Percentiles rank a stretch among this genome's conserved stretches.
Conservation (phyloP, 2,113 vertebrate species). For the Budorcas taxicolor region DNA sequence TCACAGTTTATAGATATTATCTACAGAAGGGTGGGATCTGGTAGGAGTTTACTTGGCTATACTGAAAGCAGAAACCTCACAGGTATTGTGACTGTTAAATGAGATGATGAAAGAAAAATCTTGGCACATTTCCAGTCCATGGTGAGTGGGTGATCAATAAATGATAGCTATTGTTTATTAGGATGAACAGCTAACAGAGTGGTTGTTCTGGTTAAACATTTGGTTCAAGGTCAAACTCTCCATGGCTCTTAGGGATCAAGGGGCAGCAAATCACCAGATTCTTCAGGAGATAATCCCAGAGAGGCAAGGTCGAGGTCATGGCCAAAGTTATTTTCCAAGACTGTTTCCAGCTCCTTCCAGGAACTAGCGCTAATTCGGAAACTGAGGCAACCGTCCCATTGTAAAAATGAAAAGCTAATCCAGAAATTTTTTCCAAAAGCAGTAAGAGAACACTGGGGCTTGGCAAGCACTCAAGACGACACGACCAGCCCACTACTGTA, state of each 20-base stretch:
- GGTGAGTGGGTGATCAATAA: background rate
- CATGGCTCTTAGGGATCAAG: background rate
- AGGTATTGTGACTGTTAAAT: background rate
- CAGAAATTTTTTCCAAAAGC: background rate
- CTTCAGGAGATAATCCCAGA: background rate
- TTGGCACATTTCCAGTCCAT: background rate
- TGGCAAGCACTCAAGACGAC: background rate
- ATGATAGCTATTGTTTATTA: background rate
- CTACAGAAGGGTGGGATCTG: background rate
- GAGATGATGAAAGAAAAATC: background rate
- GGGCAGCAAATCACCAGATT: background rate
- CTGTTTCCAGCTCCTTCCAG: background rate
- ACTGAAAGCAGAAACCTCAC: background rate
- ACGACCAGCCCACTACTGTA: fast-evolving
- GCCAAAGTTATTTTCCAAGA: background rate
- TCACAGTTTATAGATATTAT: background rate
- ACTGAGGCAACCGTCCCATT: background rate
- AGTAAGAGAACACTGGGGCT: background rate
- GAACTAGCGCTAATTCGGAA: background rate
- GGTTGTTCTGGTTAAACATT: background rate
- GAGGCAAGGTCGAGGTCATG: background rate
- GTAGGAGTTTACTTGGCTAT: background rate
- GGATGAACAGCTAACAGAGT: background rate
- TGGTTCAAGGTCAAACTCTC: background rate
- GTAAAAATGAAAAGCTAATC: background rate